phyloP scores from a whole-genome alignment of 2,113 vertebrate species.

The Nymphicus hollandicus region DNA sequence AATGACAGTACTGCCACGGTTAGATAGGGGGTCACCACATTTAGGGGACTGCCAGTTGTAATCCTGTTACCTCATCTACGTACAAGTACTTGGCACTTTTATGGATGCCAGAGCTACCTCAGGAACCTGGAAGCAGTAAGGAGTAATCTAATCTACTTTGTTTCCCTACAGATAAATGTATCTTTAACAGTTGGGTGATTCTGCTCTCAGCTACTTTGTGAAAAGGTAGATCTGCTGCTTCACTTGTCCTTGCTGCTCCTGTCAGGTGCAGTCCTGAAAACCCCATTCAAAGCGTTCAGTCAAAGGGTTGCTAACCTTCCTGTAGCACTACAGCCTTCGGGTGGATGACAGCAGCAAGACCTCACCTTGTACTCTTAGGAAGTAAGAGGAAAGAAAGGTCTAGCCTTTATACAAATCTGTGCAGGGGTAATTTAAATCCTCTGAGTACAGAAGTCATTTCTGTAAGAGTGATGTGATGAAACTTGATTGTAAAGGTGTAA shows the following conservation, averaged over 20 bases:
- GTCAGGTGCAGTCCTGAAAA: background rate
- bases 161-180: background rate
- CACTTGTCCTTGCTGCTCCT: background rate
- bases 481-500: background rate
- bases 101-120: background rate
- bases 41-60: background rate
- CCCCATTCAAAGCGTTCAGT: background rate
- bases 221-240: background rate
- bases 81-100: background rate
- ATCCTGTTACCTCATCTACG: background rate
- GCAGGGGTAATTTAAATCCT: background rate
- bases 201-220: background rate
- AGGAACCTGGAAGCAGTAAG: background rate
- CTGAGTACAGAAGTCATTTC: background rate
- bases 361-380: background rate
- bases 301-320: background rate
- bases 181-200: background rate
- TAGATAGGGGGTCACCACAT: background rate
- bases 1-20: background rate
- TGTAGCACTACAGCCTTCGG: background rate
- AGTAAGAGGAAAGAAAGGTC: background rate
- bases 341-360: background rate
- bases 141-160: background rate
- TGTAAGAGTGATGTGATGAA: background rate
- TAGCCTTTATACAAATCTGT: background rate